Percentiles rank a stretch among this genome's conserved stretches.
Conservation (phyloP, 2,113 vertebrate species). For the Spilogale gracilis region DNA sequence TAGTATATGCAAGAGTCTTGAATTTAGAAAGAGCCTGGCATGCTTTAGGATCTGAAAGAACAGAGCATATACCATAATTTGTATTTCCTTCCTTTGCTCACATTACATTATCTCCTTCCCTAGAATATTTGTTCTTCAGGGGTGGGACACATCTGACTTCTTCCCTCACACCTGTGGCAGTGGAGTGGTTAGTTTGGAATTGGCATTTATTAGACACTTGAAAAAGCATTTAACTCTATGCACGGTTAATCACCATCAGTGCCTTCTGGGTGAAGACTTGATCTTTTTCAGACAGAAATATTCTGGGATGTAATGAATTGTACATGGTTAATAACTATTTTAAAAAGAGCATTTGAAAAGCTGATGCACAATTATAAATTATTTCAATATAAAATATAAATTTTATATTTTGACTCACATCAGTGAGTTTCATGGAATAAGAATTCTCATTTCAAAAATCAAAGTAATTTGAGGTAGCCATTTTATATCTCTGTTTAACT, state of each 20-base stretch:
- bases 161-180: background rate
- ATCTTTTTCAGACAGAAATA: background rate
- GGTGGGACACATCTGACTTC: background rate
- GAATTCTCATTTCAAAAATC: background rate
- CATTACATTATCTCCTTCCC: background rate
- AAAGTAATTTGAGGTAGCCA: background rate
- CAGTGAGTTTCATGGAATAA: background rate
- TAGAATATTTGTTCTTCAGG: constrained; percentile 17
- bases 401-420: constrained; percentile 23
- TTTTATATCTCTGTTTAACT: constrained; percentile 18
- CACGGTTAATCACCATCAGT: background rate
- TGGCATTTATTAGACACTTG: background rate
- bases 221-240: background rate
- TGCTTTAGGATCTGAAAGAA: background rate
- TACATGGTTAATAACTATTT: background rate
- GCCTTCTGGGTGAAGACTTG: background rate
- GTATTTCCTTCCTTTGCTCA: background rate
- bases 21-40: background rate
- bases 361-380: background rate
- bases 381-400: background rate
- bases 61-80: background rate
- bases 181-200: background rate
- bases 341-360: background rate
- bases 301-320: background rate
- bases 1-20: background rate